Base-by-base conservation (phyloP, 2,797 vertebrate species). In the Acomys russatus region DNA sequence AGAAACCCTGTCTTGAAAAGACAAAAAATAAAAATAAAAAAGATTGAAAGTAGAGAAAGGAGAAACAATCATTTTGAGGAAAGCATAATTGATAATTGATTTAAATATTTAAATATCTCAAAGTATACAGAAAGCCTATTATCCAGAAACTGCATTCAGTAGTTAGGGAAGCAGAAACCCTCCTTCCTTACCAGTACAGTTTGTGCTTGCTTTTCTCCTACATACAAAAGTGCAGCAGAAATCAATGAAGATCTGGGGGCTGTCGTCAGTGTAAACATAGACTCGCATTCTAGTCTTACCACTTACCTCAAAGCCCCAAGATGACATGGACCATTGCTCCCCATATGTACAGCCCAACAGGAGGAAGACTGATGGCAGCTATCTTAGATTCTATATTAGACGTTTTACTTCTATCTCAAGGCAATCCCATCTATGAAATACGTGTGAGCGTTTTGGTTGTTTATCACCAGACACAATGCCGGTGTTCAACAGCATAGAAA, bases 91-190 rank as follows among this genome's bases (percentile, higher is more conserved):
- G n/a, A 15, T 1, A 88, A 66, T 15, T 74, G 20, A 86, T 44
- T 87, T 54, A n/a, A 86, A 22, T 74, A 44, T 44, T 44, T 44
- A 91, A 83, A 17, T 70, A 44, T 68, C n/a, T 96, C 73, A 92
- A 92, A 86, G 79, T 86, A 70, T 17, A 84, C 7, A 77, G 12
- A 74, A 11, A 20, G 9, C 44, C 2, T 71, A 87, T 71, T 59
- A 18, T 6, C 28, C 3, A 89, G 28, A 1, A 35, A 61, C 35
- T 87, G 61, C 63, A 85, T 28, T 90, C 51, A 82, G 2, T 14
- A 66, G n/a, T 59, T 80, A 85, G 17, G 28, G 54, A 92, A 88
- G 63, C 23, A 71, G 14, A 56, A 1, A 7, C 11, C 4, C 54
- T 9, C 1, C 9, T 33, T 35, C 18, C 33, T 56, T 49, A 56